A percentile compares a stretch with the other conserved stretches of the same genome.
These are phyloP conservation scores for Tauraco erythrolophus DNA, from an alignment of 2,113 vertebrate genomes.

Conservation along the genomic window DNA sequence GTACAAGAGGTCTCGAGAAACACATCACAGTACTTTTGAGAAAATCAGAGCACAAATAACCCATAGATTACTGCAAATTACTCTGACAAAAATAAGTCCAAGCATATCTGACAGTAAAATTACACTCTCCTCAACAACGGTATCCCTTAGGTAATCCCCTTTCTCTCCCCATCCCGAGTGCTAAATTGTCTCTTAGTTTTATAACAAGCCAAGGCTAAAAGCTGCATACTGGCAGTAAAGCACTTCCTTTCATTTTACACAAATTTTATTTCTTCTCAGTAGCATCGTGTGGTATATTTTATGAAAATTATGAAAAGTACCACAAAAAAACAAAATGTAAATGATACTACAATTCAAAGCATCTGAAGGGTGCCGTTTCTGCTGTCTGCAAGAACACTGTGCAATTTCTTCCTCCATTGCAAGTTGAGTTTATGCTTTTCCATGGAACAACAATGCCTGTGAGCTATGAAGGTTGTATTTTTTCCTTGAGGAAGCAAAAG, in stretches of 20 bases:
- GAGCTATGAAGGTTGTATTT: not conserved
- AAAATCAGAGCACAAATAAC: constrained; percentile 72
- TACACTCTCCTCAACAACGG: constrained; percentile 81
- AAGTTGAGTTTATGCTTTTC: not conserved
- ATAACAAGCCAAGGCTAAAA: constrained; percentile 83
- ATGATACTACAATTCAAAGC: constrained; percentile 1
- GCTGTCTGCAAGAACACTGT: not conserved
- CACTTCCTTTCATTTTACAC: constrained; percentile 79
- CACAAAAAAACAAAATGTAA: constrained; percentile 39
- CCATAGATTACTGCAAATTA: constrained; percentile 83
- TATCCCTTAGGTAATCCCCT: constrained; percentile 82
- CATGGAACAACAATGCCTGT: not conserved
- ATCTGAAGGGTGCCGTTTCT: not conserved
- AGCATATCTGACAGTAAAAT: constrained; percentile 83
- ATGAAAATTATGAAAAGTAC: constrained; percentile 80
- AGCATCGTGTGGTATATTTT: constrained; percentile 77
- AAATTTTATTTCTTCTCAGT: constrained; percentile 75
- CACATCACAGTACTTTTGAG: constrained; percentile 14
- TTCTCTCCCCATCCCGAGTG: constrained; percentile 64
- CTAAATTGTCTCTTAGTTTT: constrained; percentile 86
- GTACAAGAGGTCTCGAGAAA: constrained; percentile 39
- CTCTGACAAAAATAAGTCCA: constrained; percentile 84
- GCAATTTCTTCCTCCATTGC: not conserved
- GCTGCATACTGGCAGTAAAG: constrained; percentile 71
- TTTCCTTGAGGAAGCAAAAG: not conserved